phyloP scores from a whole-genome alignment of 2,113 vertebrate species.

The Oophaga pumilio region DNA sequence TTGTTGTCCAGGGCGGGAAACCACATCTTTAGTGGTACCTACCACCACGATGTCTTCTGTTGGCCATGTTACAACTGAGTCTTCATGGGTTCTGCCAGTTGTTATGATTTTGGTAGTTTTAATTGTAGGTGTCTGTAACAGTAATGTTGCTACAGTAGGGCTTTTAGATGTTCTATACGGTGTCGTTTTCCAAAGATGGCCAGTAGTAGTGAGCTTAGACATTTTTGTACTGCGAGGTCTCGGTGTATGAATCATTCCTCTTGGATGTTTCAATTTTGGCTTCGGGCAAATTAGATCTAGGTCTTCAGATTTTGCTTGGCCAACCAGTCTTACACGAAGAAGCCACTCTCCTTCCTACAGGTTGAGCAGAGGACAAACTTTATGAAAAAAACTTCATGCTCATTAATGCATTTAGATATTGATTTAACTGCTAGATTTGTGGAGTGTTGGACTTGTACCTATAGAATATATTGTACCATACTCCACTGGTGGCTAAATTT shows the following conservation, averaged over 20 bases:
- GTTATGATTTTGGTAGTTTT: not conserved
- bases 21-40: not conserved
- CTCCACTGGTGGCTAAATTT: too few species aligned
- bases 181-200: not conserved
- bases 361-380: not conserved
- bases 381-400: not conserved
- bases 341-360: constrained; percentile 7
- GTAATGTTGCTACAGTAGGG: too few species aligned
- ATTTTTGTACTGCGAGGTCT: not conserved
- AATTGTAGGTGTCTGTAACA: not conserved
- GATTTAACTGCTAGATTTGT: too few species aligned
- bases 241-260: not conserved
- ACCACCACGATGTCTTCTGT: too few species aligned
- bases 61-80: not conserved
- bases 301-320: not conserved
- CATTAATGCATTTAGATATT: too few species aligned
- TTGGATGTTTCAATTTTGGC: not conserved
- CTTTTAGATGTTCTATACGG: not conserved
- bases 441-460: too few species aligned
- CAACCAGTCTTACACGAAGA: constrained; percentile 28
- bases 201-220: not conserved
- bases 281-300: constrained; percentile 14
- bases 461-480: too few species aligned
- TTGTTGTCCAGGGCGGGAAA: not conserved
- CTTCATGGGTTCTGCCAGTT: not conserved